These are phyloP conservation scores for Eucera pruinosa DNA, from an alignment of 2,888 invertebrate genomes.

Conservation along the genomic window DNA sequence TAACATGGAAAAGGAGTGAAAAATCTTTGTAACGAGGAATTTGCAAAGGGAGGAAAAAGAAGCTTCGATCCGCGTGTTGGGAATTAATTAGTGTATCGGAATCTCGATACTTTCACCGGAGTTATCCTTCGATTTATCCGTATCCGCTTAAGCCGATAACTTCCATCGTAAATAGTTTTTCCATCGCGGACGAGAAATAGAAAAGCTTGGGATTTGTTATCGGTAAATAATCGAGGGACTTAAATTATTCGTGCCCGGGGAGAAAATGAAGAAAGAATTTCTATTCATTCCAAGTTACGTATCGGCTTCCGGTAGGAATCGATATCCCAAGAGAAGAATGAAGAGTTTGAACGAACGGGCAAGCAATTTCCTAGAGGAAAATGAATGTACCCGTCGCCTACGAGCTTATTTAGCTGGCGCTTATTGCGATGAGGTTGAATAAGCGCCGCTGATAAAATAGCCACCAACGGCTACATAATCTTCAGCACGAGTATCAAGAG, in stretches of 20 bases:
- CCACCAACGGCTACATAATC: background rate
- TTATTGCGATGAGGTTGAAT: background rate
- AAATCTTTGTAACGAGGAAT: too few relatives aligned
- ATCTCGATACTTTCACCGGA: background rate
- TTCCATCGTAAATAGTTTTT: constrained; percentile 1
- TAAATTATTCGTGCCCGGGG: background rate
- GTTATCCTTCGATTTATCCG: background rate
- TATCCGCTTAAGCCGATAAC: background rate
- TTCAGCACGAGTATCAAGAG: background rate
- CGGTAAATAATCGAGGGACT: constrained; percentile 5
- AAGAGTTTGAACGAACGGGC: background rate
- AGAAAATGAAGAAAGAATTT: background rate
- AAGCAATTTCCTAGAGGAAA: background rate
- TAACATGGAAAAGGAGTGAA: too few relatives aligned
- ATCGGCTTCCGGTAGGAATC: background rate
- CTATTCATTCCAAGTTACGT: background rate
- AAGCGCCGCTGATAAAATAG: background rate
- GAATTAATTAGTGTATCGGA: background rate
- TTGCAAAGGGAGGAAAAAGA: background rate
- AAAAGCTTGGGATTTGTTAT: background rate
- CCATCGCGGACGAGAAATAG: background rate
- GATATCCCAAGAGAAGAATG: background rate
- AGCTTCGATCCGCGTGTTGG: background rate
- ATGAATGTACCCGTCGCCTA: background rate
- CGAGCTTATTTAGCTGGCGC: constrained; percentile 6